Percentiles rank a stretch among this genome's conserved stretches.
Evolutionary conservation across 92 coral and sea anemone genomes (phyloP).

Genomic region (Phenganax subtilis): DNA sequence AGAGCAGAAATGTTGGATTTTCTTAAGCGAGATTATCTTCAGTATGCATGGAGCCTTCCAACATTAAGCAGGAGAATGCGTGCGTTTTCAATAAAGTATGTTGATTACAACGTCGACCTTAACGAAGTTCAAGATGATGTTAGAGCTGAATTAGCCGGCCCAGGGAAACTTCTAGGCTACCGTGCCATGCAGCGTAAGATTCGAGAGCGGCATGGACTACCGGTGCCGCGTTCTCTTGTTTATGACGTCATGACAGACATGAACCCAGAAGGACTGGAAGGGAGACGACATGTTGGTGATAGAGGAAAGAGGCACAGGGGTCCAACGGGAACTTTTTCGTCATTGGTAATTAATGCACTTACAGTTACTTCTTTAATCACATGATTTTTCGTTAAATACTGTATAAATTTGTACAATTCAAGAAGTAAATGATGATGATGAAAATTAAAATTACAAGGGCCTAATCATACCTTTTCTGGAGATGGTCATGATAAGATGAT

Average conservation of each 20-base stretch:
- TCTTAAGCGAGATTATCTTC: too few species aligned
- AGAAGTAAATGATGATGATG: too few species aligned
- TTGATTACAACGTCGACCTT: too few species aligned
- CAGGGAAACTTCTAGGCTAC: too few species aligned
- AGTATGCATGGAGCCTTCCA: too few species aligned
- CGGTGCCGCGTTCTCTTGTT: slow-evolving; percentile 50
- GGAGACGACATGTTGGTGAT: slow-evolving; percentile 21
- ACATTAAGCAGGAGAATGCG: neutral
- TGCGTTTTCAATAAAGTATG: too few species aligned
- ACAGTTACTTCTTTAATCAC: neutral
- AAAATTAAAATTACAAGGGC: neutral
- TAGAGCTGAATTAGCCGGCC: too few species aligned
- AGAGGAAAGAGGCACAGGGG: slow-evolving; percentile 27
- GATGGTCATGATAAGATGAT: slow-evolving; percentile 55
- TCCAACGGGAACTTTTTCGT: slow-evolving; percentile 40
- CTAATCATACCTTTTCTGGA: slow-evolving; percentile 44
- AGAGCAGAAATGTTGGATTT: too few species aligned
- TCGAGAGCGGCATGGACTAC: slow-evolving; percentile 42
- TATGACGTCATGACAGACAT: slow-evolving; percentile 45
- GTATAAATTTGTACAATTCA: neutral
- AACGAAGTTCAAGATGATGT: too few species aligned
- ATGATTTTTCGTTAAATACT: neutral
- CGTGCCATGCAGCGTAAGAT: neutral
- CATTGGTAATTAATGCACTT: slow-evolving; percentile 50
- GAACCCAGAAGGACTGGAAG: slow-evolving; percentile 30